phyloP scores from a whole-genome alignment of 2,888 invertebrate species.

The Melitaea athalia region DNA sequence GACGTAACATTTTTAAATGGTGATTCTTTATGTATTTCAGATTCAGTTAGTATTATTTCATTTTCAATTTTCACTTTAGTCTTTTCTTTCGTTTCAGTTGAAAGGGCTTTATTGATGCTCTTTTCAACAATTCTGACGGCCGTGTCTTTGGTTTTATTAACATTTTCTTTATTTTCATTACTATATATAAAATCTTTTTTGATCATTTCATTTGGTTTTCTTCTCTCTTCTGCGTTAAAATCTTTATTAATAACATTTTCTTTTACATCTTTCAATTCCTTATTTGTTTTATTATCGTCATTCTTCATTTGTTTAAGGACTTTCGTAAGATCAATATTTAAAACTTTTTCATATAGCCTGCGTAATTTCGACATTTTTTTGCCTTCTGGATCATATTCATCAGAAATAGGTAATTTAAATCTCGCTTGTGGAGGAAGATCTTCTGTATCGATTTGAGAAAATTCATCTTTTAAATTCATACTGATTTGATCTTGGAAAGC shows the following conservation, averaged over 20 bases:
- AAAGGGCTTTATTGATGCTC: slow-evolving; percentile 64
- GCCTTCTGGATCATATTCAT: slow-evolving; percentile 66
- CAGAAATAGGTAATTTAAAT: slow-evolving; percentile 68
- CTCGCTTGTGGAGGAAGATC: slow-evolving; percentile 50
- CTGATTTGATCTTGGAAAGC: slow-evolving; percentile 60
- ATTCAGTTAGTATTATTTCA: background rate
- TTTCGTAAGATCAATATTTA: slow-evolving; percentile 33
- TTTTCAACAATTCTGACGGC: slow-evolving; percentile 62
- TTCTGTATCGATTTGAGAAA: slow-evolving; percentile 47
- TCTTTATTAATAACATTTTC: slow-evolving; percentile 1
- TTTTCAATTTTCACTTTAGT: slow-evolving; percentile 53
- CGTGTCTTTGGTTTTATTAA: slow-evolving; percentile 63
- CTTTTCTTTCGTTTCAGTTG: slow-evolving; percentile 63
- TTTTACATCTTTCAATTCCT: slow-evolving; percentile 9
- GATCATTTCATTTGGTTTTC: slow-evolving; percentile 21
- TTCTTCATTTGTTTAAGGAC: background rate
- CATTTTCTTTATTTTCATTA: slow-evolving; percentile 50
- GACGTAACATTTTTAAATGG: background rate
- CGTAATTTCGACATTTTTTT: slow-evolving; percentile 38
- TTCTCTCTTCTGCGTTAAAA: slow-evolving; percentile 1
- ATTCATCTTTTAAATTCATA: slow-evolving; percentile 64
- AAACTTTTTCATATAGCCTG: slow-evolving; percentile 26
- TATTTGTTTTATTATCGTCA: background rate
- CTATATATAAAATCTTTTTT: slow-evolving; percentile 36
- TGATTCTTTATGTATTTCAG: slow-evolving; percentile 14